These are phyloP conservation scores for Ptychoptera albimana DNA, from an alignment of 2,888 invertebrate species.

Conservation along the genomic window DNA sequence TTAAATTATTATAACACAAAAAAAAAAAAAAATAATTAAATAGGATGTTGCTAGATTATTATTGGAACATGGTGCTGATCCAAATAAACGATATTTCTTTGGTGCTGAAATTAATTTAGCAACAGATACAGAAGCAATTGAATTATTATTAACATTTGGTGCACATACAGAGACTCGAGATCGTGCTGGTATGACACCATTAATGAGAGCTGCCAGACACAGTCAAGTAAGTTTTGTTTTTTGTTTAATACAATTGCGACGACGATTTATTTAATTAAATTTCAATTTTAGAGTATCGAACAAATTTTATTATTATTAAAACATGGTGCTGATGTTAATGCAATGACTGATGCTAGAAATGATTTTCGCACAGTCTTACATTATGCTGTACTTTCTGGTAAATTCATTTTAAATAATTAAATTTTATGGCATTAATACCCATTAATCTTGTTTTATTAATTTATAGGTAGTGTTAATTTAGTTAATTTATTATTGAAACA, in stretches of 20 bases:
- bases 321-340: constrained; percentile 74
- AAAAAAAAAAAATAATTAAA: not conserved
- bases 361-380: constrained; percentile 79
- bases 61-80: constrained; percentile 72
- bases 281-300: constrained; percentile 45
- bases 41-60: constrained; percentile 51
- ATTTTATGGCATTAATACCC: not conserved
- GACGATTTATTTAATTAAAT: constrained; percentile 3
- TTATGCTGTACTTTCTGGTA: constrained; percentile 70
- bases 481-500: constrained; percentile 67
- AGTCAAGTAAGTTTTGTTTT: constrained; percentile 39
- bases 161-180: constrained; percentile 79
- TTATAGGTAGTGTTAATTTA: constrained; percentile 44
- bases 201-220: constrained; percentile 79
- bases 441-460: not conserved
- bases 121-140: constrained; percentile 64
- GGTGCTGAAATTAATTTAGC: constrained; percentile 82
- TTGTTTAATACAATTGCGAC: not conserved
- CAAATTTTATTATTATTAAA: constrained; percentile 59
- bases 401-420: constrained; percentile 12
- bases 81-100: constrained; percentile 83
- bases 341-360: constrained; percentile 69
- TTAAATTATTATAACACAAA: not conserved
- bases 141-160: constrained; percentile 67
- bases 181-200: constrained; percentile 70